Base-by-base conservation (phyloP, 2,888 invertebrate genomes). In the Dynastes tityus region DNA sequence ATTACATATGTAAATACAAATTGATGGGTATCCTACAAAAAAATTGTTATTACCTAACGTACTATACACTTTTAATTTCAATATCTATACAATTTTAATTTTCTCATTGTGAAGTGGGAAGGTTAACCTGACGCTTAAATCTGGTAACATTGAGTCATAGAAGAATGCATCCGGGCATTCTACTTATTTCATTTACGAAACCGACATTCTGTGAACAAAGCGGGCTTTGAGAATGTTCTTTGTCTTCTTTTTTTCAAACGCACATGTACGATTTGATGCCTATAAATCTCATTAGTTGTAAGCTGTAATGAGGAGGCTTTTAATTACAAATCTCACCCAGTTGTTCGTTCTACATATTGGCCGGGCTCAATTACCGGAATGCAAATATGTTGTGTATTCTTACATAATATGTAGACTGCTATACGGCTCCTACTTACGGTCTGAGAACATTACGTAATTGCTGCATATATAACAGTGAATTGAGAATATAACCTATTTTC, bases 401-500 rank as follows among this genome's bases (percentile, higher is more conserved):
- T 67, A 22, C 16, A 16, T 64, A 63, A 40, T 67, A 67, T 67
- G 65, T 67, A 22, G 32, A 63, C 29, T 45, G 40, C 16, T 22
- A 53, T 16, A 58, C 55, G 22, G 55, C 55, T 58, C 16, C 55
- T 22, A 58, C 16, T 45, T 45, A 45, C 45, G 45, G 45, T 45
- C 45, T 22, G 55, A 58, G 65, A 16, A 40, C 22, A 67, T 67
- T 67, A 67, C 65, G 45, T 67, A 67, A 67, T 67, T 67, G 22
- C 16, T 16, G 40, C 16, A 51, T n/a, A 51, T 55, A 58, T 58
- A 58, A 58, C 55, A 67, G 65, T 45, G 65, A 45, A 67, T 67
- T 67, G 65, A 45, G 65, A 67, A 67, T 67, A 45, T 67, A 67
- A 67, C 65, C 65, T 67, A 67, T 67, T 67, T 67, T 67, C 65